Evolutionary conservation across 2,888 invertebrate species (phyloP).

Genomic region (Leptura quadrifasciata): DNA sequence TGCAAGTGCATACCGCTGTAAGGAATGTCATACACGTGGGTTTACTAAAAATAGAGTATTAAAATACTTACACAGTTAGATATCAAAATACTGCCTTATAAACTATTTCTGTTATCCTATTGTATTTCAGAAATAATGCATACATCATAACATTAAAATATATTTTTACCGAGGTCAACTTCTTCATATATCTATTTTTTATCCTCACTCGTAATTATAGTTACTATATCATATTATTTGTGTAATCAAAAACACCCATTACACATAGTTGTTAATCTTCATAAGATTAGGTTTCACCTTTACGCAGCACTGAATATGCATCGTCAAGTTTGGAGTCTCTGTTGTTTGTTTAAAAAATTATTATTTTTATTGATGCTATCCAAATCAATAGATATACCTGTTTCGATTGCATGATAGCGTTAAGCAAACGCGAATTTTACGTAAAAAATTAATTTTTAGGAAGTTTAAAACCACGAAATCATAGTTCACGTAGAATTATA

Average conservation of each 20-base stretch:
- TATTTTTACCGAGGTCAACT: conserved; percentile 11
- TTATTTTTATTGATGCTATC: too few species aligned
- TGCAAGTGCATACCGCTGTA: too few species aligned
- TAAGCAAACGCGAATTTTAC: too few species aligned
- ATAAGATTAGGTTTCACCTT: not conserved
- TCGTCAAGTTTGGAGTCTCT: too few species aligned
- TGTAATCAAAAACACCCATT: not conserved
- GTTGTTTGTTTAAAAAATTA: too few species aligned
- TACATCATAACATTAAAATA: conserved; percentile 11
- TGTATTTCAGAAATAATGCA: conserved; percentile 16
- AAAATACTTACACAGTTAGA: conserved; percentile 4
- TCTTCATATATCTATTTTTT: not conserved
- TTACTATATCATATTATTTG: not conserved
- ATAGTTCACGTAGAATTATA: too few species aligned
- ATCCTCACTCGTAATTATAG: not conserved
- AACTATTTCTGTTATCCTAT: conserved; percentile 18
- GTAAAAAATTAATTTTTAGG: too few species aligned
- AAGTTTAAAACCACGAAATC: too few species aligned
- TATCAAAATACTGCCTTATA: not conserved
- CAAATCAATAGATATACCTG: too few species aligned
- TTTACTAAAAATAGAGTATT: not conserved
- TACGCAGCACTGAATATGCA: not conserved
- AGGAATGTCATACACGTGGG: not conserved
- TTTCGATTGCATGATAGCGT: too few species aligned
- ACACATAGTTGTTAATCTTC: not conserved